Conservation (phyloP, 2,888 invertebrate species). For the Rotaria sp. region DNA sequence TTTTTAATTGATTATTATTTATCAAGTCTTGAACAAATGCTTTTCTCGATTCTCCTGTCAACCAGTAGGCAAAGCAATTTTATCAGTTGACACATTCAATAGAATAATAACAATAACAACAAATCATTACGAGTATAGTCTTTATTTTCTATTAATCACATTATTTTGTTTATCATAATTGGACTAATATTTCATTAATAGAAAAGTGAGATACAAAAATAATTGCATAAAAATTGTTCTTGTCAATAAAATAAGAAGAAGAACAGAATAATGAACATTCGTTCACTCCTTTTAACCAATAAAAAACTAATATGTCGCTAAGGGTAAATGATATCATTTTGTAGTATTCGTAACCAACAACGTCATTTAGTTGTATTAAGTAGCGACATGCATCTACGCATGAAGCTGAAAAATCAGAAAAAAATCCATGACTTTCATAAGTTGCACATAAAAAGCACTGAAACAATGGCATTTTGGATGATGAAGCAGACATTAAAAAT, state of each 20-base stretch:
- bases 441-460: no score
- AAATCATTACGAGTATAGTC: no score
- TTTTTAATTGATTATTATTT: constrained; percentile 48
- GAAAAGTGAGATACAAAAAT: neutral
- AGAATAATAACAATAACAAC: neutral
- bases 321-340: neutral
- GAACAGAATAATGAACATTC: no score
- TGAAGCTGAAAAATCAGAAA: no score
- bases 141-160: neutral
- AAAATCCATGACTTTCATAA: no score
- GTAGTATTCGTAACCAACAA: neutral
- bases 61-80: constrained; percentile 47
- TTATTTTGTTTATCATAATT: neutral
- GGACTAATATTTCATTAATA: neutral
- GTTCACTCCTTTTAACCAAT: neutral
- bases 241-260: neutral
- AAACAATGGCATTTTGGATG: no score
- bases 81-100: neutral
- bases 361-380: neutral
- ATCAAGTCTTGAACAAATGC: constrained; percentile 55
- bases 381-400: neutral
- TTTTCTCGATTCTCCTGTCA: constrained; percentile 59
- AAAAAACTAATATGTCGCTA: neutral
- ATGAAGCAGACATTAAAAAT: no score
- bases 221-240: neutral